Percentiles rank a stretch among this genome's conserved stretches.
Evolutionary conservation across 2,888 invertebrate species (phyloP).

Genomic region (Epirrita christyi): DNA sequence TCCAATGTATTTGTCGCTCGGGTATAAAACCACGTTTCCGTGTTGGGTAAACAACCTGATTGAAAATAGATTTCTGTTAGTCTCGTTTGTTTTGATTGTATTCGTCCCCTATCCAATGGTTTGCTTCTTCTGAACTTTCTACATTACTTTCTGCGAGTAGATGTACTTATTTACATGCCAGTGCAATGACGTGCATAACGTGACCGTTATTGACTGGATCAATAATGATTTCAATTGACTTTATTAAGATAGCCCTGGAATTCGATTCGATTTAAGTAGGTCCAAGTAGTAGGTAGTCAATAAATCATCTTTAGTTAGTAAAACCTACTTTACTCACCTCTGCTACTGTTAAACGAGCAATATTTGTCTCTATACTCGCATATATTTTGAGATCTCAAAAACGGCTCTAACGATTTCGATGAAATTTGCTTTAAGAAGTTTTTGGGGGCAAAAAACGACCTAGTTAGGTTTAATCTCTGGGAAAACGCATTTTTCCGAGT

Average conservation of each 20-base stretch:
- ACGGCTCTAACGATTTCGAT: too few species aligned
- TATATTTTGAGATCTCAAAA: too few species aligned
- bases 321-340: neutral
- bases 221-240: constrained; percentile 31
- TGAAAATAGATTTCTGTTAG: constrained; percentile 23
- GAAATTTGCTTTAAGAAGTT: too few species aligned
- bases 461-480: too few species aligned
- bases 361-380: too few species aligned
- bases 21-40: constrained; percentile 18
- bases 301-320: neutral
- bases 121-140: constrained; percentile 5
- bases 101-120: constrained; percentile 15
- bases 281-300: constrained; percentile 3
- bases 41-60: constrained; percentile 25
- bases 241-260: constrained; percentile 37
- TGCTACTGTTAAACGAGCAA: too few species aligned
- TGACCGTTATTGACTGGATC: constrained; percentile 11
- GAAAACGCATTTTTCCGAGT: too few species aligned
- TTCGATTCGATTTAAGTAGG: constrained; percentile 25
- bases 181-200: neutral
- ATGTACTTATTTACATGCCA: neutral
- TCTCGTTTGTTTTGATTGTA: constrained; percentile 24
- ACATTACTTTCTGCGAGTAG: neutral
- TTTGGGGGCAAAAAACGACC: too few species aligned
- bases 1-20: constrained; percentile 26